A percentile compares a stretch with the other conserved stretches of the same genome.
These are phyloP conservation scores for Corynorhinus townsendii DNA, from an alignment of 2,113 vertebrate species.

Conservation along the genomic window DNA sequence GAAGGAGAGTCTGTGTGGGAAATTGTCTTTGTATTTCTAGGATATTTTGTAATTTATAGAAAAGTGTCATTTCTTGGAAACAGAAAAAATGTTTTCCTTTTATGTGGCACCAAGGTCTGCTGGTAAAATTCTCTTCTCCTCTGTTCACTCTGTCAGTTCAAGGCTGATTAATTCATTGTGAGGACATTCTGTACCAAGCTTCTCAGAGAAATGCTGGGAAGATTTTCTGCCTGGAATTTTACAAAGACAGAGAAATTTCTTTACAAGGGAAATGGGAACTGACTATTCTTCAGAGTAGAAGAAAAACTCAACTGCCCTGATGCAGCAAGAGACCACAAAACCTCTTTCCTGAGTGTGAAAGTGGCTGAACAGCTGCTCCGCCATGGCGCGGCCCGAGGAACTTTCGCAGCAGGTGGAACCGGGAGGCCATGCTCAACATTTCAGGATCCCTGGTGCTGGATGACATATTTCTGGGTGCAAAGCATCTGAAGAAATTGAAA, in stretches of 20 bases:
- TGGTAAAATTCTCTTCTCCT: neutral
- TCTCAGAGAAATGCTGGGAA: neutral
- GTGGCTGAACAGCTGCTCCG: neutral
- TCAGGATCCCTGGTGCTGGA: neutral
- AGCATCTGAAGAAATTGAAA: neutral
- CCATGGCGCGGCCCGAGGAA: fast-evolving
- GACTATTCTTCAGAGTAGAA: neutral
- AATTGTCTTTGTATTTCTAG: neutral
- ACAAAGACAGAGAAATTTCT: neutral
- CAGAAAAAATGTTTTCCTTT: neutral
- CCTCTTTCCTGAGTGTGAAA: neutral
- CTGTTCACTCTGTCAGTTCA: neutral
- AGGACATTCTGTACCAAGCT: neutral
- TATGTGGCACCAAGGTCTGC: neutral
- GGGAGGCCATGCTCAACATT: neutral
- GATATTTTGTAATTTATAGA: neutral
- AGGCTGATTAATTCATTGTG: neutral
- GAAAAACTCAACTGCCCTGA: neutral
- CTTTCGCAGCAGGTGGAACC: neutral
- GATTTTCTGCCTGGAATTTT: slow-evolving; percentile 18
- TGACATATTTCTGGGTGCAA: neutral
- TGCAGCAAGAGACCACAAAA: neutral
- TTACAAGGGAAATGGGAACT: neutral
- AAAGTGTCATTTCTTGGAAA: neutral
- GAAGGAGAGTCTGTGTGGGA: neutral